Percentiles rank a stretch among this genome's conserved stretches.
phyloP scores from a whole-genome alignment of 2,888 invertebrate genomes.

The Cacoxenus indagator region DNA sequence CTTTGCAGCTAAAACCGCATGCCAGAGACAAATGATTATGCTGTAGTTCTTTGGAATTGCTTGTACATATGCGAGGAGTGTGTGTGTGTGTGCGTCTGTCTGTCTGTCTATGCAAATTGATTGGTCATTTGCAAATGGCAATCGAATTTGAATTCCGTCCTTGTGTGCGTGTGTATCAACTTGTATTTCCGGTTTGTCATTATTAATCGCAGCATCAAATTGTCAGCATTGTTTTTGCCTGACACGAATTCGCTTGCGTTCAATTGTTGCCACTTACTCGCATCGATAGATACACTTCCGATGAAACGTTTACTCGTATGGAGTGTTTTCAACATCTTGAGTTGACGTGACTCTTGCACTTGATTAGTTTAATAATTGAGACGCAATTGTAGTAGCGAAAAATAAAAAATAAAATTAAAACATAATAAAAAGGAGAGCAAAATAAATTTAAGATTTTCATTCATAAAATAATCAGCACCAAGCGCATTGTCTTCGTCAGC shows the following conservation, averaged over 20 bases:
- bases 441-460: conserved; percentile 9
- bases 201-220: conserved; percentile 1
- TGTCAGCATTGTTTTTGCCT: not conserved
- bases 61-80: not conserved
- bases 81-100: too few species aligned
- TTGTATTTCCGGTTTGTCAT: conserved; percentile 12
- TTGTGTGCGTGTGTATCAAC: not conserved
- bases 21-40: conserved; percentile 17
- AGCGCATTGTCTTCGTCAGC: not conserved
- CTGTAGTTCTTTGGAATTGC: not conserved
- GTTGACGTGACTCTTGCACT: not conserved
- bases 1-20: conserved; percentile 56
- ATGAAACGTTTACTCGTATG: not conserved
- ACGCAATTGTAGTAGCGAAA: not conserved
- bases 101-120: conserved; percentile 18
- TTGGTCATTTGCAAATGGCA: conserved; percentile 17
- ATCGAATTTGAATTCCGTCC: not conserved
- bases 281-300: conserved; percentile 11
- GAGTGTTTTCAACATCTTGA: not conserved
- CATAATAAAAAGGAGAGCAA: not conserved
- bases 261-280: not conserved
- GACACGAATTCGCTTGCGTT: not conserved
- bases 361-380: conserved; percentile 9
- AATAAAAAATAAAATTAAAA: not conserved
- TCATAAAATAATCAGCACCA: conserved; percentile 14